Base-by-base conservation (phyloP, 2,797 vertebrate species). In the Rhabdophis nuchalis region DNA sequence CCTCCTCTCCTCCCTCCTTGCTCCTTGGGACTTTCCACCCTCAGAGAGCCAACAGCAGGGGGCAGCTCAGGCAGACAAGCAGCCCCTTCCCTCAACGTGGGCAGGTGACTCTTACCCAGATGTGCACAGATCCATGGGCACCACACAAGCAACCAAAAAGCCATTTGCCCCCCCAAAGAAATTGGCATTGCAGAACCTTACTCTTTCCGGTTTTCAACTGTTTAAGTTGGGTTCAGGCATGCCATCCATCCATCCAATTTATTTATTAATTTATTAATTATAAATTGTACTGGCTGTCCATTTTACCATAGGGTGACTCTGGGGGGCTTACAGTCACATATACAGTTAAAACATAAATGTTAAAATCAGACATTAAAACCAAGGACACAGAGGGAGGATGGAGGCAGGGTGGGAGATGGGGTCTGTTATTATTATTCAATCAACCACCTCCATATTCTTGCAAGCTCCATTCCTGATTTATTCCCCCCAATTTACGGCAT, bases 11-110 rank as follows among this genome's bases (percentile, higher is more conserved):
- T 0, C 14, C 32, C 3, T 1, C 1, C 4, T 5, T 2, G 32
- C 0, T 4, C 56, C 36, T 14, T 12, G 25, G 32, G 18, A 87
- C 13, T 25, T 0, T 29, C 16, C 60, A 20, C 23, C 60, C 4
- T 72, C 25, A 0, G 0, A 86, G 29, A 56, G 41, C 0, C 8
- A 1, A 52, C 20, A n/a, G 1, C 3, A 25, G 16, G 8, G 57
- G 90, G 41, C 41, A 16, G 29, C 32, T 41, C 58, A 29, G 12
- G 29, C 18, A 5, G 5, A 1, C 25, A 50, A 58, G 18, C 7
- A 8, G 5, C 57, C 85, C 20, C 3, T 14, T 58, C 36, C 32
- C 46, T 36, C 57, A 64, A 27, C 36, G 12, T 53, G 82, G 20
- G 23, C 41, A 20, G 25, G 29, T 6, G 18, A 16, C 14, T 18